These are phyloP conservation scores for Drosophila saltans DNA, from an alignment of 1,140 invertebrate genomes.

Conservation along the genomic window DNA sequence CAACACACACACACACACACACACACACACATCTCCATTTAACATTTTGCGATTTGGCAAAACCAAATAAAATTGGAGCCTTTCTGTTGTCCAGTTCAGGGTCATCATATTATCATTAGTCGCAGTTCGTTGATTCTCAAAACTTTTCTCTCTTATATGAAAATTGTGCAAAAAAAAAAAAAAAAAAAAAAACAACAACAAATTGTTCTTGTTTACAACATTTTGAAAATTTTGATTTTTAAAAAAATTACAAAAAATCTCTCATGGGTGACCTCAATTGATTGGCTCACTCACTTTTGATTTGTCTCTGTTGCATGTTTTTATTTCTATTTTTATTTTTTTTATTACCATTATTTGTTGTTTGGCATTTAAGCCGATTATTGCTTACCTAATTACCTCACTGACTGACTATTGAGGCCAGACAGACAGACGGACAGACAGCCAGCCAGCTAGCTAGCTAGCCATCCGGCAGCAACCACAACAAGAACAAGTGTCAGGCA, in stretches of 20 bases:
- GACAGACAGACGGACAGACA: background rate
- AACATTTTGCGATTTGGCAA: background rate
- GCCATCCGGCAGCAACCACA: constrained; percentile 1
- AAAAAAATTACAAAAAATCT: constrained; percentile 6
- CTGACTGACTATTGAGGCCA: constrained; percentile 59
- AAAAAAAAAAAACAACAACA: too few species aligned
- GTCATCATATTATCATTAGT: constrained; percentile 31
- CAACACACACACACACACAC: background rate
- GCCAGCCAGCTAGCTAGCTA: too few species aligned
- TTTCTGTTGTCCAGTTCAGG: constrained; percentile 33
- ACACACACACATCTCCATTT: constrained; percentile 2
- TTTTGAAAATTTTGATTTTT: constrained; percentile 3
- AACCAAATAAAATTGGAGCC: constrained; percentile 26
- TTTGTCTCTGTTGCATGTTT: constrained; percentile 35
- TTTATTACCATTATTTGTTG: constrained; percentile 41
- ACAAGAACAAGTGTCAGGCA: constrained; percentile 33
- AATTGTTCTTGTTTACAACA: background rate
- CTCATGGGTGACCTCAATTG: constrained; percentile 39
- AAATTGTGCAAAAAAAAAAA: constrained; percentile 6
- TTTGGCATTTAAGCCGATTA: constrained; percentile 70
- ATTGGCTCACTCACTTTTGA: constrained; percentile 29
- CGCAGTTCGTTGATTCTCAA: constrained; percentile 33
- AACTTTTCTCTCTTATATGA: constrained; percentile 4
- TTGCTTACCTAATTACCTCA: constrained; percentile 73
- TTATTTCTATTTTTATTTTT: constrained; percentile 31